Evolutionary conservation across 1,140 invertebrate species (phyloP).

Genomic region (Dreissena polymorpha): DNA sequence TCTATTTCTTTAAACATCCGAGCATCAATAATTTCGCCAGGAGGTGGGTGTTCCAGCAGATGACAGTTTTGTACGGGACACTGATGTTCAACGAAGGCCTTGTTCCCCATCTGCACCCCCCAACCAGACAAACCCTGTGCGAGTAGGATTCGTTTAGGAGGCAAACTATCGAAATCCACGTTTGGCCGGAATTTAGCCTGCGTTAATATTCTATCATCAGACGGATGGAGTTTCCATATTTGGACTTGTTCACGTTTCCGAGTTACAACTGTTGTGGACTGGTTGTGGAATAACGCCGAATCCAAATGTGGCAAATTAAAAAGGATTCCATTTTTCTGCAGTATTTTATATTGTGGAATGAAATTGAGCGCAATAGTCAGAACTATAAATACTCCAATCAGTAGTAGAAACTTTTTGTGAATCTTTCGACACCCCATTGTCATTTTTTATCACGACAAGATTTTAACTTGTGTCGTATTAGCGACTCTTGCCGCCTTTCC

Average conservation of each 20-base stretch:
- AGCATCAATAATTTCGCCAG: slow-evolving; percentile 10
- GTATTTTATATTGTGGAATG: slow-evolving; percentile 4
- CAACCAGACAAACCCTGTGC: slow-evolving; percentile 28
- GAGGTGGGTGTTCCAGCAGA: background rate
- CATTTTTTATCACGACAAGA: background rate
- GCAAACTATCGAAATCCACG: slow-evolving; percentile 6
- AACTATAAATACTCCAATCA: slow-evolving; percentile 38
- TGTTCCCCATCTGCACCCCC: slow-evolving; percentile 24
- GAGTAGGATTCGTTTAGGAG: slow-evolving; percentile 34
- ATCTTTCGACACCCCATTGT: slow-evolving; percentile 11
- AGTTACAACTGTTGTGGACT: background rate
- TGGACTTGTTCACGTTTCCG: background rate
- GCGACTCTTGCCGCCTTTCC: too few relatives aligned
- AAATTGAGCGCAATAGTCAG: slow-evolving; percentile 26
- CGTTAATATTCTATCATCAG: slow-evolving; percentile 26
- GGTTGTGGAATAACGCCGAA: background rate
- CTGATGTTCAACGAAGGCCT: slow-evolving; percentile 19
- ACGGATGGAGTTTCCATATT: slow-evolving; percentile 23
- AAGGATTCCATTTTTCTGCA: background rate
- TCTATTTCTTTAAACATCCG: slow-evolving; percentile 54
- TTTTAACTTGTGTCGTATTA: too few relatives aligned
- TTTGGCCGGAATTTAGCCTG: slow-evolving; percentile 32
- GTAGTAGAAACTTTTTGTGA: slow-evolving; percentile 29
- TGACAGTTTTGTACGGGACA: slow-evolving; percentile 47
- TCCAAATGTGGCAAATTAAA: background rate